These are phyloP conservation scores for Aldrovandia affinis DNA, from an alignment of 2,797 vertebrate genomes.

Conservation along the genomic window DNA sequence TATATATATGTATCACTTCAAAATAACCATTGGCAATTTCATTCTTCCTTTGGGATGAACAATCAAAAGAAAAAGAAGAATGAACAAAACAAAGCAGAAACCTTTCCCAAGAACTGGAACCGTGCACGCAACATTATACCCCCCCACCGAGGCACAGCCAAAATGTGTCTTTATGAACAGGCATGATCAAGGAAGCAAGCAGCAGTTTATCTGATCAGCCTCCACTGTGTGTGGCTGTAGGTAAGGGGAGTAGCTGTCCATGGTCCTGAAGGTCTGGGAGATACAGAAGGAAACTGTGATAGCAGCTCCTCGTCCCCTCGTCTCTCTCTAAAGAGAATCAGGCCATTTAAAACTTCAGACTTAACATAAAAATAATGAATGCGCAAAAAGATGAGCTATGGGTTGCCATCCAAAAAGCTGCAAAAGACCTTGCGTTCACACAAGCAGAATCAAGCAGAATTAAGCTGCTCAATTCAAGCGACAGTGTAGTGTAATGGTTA, in stretches of 20 bases:
- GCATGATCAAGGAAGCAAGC: background rate
- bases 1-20: no score
- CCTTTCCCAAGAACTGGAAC: background rate
- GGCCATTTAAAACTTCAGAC: background rate
- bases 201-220: background rate
- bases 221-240: background rate
- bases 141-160: background rate
- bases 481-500: no score
- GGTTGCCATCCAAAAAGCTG: no score
- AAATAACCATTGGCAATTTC: background rate
- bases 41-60: background rate
- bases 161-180: background rate
- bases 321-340: background rate
- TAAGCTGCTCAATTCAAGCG: no score
- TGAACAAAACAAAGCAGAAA: background rate
- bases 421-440: no score
- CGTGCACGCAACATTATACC: background rate
- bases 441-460: no score
- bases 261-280: background rate
- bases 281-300: background rate
- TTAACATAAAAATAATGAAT: background rate
- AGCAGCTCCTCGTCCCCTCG: background rate
- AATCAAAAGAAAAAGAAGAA: background rate
- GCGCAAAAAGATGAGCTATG: background rate
- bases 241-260: background rate